phyloP scores from a whole-genome alignment of 2,888 invertebrate species.

The Polydrusus pterygomalis region DNA sequence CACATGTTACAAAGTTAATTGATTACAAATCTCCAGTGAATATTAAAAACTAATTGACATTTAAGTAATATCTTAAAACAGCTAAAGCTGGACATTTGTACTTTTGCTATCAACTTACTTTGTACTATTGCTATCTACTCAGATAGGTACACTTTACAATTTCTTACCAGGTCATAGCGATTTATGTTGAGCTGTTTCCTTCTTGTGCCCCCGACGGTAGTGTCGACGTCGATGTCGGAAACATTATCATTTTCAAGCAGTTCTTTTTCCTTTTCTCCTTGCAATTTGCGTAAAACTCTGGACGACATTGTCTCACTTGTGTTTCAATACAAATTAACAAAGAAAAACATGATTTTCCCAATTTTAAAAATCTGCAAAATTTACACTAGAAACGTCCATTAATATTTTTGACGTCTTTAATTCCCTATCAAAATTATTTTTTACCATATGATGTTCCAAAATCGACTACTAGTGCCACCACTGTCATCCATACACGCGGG shows the following conservation, averaged over 20 bases:
- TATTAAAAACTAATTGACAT: no score
- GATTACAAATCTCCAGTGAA: no score
- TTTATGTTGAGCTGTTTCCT: slow-evolving; percentile 79
- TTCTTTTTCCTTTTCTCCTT: slow-evolving; percentile 76
- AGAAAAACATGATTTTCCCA: background rate
- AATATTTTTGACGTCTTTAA: background rate
- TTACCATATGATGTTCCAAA: no score
- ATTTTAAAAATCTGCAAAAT: background rate
- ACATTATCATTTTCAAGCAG: slow-evolving; percentile 70
- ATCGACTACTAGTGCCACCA: no score
- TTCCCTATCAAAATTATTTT: background rate
- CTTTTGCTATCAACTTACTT: no score
- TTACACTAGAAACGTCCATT: background rate
- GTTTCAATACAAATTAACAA: background rate
- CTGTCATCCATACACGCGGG: no score
- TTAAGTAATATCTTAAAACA: no score
- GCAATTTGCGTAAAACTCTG: slow-evolving; percentile 79
- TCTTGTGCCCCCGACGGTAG: slow-evolving; percentile 73
- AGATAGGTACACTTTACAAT: background rate
- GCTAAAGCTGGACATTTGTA: no score
- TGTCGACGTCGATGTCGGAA: slow-evolving; percentile 74
- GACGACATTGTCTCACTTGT: slow-evolving; percentile 75
- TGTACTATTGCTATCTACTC: no score
- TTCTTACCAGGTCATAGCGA: slow-evolving; percentile 81
- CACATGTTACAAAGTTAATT: no score